A percentile compares a stretch with the other conserved stretches of the same genome.
Evolutionary conservation across 2,113 vertebrate species (phyloP).

Genomic region (Spilogale gracilis): DNA sequence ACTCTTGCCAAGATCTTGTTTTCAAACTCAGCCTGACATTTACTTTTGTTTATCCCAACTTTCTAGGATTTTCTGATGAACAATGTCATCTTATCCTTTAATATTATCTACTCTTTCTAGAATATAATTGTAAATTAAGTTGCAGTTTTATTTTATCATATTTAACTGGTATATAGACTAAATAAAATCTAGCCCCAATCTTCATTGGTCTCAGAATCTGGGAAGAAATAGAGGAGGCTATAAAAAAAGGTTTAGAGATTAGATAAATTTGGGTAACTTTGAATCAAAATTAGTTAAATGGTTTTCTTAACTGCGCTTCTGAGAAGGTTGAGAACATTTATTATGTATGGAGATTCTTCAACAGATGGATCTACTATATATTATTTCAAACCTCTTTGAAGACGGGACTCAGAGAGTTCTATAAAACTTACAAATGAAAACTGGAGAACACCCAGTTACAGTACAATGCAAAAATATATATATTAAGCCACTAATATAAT

Average conservation of each 20-base stretch:
- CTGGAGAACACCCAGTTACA: not conserved
- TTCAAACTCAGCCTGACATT: not conserved
- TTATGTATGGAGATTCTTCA: not conserved
- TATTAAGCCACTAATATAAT: not conserved
- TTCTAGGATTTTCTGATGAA: not conserved
- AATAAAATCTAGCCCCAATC: not conserved
- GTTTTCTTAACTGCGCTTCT: not conserved
- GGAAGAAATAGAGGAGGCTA: not conserved
- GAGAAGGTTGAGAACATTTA: not conserved
- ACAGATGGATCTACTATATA: not conserved
- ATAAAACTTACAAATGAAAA: not conserved
- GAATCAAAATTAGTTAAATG: not conserved
- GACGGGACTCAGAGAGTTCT: not conserved
- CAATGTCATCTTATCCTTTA: not conserved
- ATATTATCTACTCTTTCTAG: not conserved
- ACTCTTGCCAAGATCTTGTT: not conserved
- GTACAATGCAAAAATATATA: not conserved
- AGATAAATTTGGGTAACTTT: not conserved
- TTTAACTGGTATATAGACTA: not conserved
- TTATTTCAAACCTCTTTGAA: slow-evolving; percentile 17
- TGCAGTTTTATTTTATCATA: not conserved
- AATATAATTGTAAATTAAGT: not conserved
- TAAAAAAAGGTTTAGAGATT: not conserved
- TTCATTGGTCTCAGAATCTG: not conserved
- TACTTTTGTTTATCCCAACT: not conserved